A percentile compares a stretch with the other conserved stretches of the same genome.
Evolutionary conservation across 2,888 invertebrate species (phyloP).

Genomic region (Emesis furor): DNA sequence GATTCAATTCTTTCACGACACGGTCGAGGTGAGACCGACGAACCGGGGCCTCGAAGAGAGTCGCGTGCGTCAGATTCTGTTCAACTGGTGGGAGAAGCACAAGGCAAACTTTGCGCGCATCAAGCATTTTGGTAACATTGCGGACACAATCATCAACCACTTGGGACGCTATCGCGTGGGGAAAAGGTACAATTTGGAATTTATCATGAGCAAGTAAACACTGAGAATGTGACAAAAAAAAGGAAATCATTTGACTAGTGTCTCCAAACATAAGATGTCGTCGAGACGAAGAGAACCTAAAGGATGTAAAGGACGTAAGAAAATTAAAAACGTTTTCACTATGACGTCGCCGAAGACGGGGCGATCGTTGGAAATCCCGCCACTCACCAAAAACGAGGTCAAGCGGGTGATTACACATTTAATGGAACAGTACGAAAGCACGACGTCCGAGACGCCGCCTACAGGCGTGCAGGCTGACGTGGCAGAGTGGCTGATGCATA

Average conservation of each 20-base stretch:
- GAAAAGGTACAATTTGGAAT: background rate
- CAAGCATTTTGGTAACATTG: conserved; percentile 17
- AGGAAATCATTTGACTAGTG: background rate
- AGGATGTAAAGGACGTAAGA: background rate
- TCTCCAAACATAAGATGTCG: background rate
- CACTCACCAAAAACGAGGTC: background rate
- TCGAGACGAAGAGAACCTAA: background rate
- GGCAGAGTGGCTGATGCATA: background rate
- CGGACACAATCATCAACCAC: conserved; percentile 17
- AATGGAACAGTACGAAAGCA: conserved; percentile 1
- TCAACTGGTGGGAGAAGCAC: conserved; percentile 14
- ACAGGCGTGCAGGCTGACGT: background rate
- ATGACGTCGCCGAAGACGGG: background rate
- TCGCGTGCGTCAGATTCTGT: conserved; percentile 20
- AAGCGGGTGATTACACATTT: conserved; percentile 2
- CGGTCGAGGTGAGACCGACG: background rate
- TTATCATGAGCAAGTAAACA: conserved; percentile 3
- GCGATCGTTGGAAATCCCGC: background rate
- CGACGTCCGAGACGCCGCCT: conserved; percentile 5
- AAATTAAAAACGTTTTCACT: background rate
- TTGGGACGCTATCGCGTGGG: background rate
- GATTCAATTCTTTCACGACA: conserved; percentile 20
- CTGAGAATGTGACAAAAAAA: too few relatives aligned
- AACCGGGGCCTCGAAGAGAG: conserved; percentile 12
- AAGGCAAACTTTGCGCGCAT: conserved; percentile 19